Evolutionary conservation across 2,888 invertebrate genomes (phyloP).

Genomic region (Atethmia centrago): DNA sequence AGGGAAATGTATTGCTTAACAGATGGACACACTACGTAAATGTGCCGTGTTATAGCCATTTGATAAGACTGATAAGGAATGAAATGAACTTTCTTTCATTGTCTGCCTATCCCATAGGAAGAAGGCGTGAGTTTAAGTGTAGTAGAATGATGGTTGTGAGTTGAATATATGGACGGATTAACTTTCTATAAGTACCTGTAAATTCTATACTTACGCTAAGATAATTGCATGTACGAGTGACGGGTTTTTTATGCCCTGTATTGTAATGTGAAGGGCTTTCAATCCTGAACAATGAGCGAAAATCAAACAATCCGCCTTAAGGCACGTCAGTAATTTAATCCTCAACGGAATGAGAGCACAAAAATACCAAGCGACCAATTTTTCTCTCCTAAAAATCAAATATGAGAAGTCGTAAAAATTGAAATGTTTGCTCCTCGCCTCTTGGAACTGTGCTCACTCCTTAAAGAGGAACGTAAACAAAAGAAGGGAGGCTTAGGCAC

Average conservation of each 20-base stretch:
- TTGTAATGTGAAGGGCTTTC: constrained; percentile 3
- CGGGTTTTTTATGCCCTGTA: neutral
- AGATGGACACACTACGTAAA: neutral
- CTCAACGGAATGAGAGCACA: constrained; percentile 30
- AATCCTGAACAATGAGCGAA: constrained; percentile 17
- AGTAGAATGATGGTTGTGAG: neutral
- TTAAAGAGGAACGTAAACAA: constrained; percentile 54
- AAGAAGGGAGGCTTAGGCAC: constrained; percentile 26
- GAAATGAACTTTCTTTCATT: neutral
- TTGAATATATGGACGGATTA: neutral
- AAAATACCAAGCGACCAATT: constrained; percentile 46
- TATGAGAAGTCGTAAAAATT: constrained; percentile 53
- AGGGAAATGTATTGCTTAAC: neutral
- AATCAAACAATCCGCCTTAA: constrained; percentile 40
- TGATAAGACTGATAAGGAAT: neutral
- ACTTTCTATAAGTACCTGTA: neutral
- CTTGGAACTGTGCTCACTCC: constrained; percentile 40
- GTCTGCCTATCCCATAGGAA: neutral
- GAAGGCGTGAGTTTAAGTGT: neutral
- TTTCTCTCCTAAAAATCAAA: constrained; percentile 48
- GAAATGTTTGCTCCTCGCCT: constrained; percentile 59
- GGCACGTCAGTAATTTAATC: constrained; percentile 51
- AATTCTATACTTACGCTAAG: neutral
- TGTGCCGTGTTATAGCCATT: neutral
- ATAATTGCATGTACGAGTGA: too few relatives aligned